phyloP scores from a whole-genome alignment of 1,140 invertebrate species.

The Sitophilus oryzae region DNA sequence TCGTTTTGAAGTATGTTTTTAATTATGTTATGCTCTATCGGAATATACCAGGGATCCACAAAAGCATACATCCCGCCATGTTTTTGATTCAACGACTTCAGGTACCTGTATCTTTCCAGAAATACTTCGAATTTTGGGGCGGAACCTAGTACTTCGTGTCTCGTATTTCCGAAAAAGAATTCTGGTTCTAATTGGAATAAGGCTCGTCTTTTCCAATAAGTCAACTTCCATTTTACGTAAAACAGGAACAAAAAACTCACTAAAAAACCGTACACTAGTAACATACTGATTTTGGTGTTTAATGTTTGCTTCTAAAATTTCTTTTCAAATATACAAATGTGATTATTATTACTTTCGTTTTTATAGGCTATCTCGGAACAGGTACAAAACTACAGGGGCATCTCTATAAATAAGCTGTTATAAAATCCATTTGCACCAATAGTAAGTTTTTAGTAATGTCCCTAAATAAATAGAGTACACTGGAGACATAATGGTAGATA shows the following conservation, averaged over 20 bases:
- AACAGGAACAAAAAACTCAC: not conserved
- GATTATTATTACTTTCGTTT: too few species aligned
- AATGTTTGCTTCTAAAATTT: too few species aligned
- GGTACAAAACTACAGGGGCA: too few species aligned
- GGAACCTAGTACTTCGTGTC: not conserved
- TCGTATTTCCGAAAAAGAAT: constrained; percentile 4
- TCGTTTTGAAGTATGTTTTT: constrained; percentile 15
- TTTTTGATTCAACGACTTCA: not conserved
- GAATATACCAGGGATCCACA: not conserved
- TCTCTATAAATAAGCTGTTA: too few species aligned
- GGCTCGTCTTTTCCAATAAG: constrained; percentile 2
- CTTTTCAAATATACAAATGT: too few species aligned
- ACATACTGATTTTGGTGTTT: too few species aligned
- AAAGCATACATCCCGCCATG: constrained; percentile 9
- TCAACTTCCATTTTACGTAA: not conserved
- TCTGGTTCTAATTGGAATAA: constrained; percentile 3
- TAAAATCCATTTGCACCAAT: too few species aligned
- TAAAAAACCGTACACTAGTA: not conserved
- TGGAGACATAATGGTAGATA: too few species aligned
- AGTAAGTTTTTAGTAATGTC: too few species aligned
- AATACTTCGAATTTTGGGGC: not conserved
- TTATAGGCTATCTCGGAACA: too few species aligned
- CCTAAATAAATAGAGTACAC: too few species aligned
- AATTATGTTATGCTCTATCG: constrained; percentile 4
- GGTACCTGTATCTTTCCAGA: not conserved